These are phyloP conservation scores for Stomatorhinus walkeri DNA, from an alignment of 2,797 vertebrate species.

Conservation along the genomic window DNA sequence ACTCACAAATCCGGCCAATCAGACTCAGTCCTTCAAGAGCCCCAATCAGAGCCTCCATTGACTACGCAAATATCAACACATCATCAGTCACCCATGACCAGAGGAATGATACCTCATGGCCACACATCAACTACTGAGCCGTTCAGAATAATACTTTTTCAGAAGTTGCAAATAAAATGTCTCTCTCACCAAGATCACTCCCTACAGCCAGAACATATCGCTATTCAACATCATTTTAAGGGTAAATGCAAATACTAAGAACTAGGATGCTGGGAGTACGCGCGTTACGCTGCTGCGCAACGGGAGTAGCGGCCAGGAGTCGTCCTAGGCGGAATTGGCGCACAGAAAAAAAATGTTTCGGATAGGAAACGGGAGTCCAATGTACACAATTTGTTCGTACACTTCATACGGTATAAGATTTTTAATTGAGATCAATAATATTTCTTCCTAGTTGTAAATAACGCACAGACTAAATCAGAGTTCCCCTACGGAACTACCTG, in stretches of 20 bases:
- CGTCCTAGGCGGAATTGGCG: too few relatives aligned
- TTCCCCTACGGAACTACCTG: neutral
- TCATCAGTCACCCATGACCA: neutral
- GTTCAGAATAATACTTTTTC: neutral
- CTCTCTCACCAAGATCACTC: neutral
- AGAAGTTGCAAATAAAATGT: neutral
- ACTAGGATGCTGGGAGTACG: too few relatives aligned
- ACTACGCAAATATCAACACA: neutral
- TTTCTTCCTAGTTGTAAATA: too few relatives aligned
- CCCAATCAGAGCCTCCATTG: neutral
- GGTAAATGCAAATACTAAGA: too few relatives aligned
- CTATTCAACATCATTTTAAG: too few relatives aligned
- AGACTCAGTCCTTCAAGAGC: neutral
- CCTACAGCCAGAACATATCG: neutral
- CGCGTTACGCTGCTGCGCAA: too few relatives aligned
- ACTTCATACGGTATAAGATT: too few relatives aligned
- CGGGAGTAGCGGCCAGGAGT: too few relatives aligned
- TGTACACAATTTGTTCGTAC: too few relatives aligned
- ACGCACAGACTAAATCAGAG: neutral
- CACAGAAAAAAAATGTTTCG: too few relatives aligned
- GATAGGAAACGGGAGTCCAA: too few relatives aligned
- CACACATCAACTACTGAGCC: neutral
- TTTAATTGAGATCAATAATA: too few relatives aligned
- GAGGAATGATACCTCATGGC: neutral
- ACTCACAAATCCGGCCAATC: neutral